Evolutionary conservation across 2,888 invertebrate species (phyloP), one percentile per base, ranked within the genome.

Genomic region (Parnassius glacialis): DNA sequence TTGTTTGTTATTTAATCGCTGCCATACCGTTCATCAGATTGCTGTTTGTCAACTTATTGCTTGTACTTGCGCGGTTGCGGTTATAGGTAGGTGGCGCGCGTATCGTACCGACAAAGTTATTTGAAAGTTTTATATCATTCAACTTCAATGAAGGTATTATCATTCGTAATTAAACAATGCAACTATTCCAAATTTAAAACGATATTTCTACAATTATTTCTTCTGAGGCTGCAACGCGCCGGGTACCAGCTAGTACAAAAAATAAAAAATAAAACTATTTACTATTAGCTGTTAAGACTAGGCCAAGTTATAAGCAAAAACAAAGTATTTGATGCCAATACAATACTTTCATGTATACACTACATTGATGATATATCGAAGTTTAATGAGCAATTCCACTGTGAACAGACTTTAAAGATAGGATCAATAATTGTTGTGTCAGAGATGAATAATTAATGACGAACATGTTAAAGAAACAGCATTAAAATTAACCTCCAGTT

Each of bases 371-470:
- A 58, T 59, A 62, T 44, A 60, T 64, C 58, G 59, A 58, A 64
- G 52, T 52, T 52, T 57, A 64, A 62, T 59, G 52, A 51, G 51
- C 47, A 51, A 58, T 59, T 61, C 53, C 64, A 52, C 59, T 52
- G 62, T 61, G 16, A 51, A 44, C 50, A 50, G 53, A 45, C 42
- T 47, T 59, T 53, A 44, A 41, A 52, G 47, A 62, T 58, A 62
- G 45, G 43, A 63, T 63, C 55, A 55, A 56, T 63, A 56, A 59
- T 63, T 63, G 56, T 59, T 52, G 52, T 59, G 56, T 63, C 59
- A 47, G 52, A 52, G 56, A 59, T 63, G 59, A 63, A 63, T 56
- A 56, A 59, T 59, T 63, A 59, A 63, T 59, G 59, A 63, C 42
- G 52, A 47, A 48, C 34, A 48, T 42, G 50, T 43, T 45, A 51